Evolutionary conservation across 2,797 vertebrate species (phyloP), one percentile per base, ranked within the genome.

Genomic region (Malacoraja senta): DNA sequence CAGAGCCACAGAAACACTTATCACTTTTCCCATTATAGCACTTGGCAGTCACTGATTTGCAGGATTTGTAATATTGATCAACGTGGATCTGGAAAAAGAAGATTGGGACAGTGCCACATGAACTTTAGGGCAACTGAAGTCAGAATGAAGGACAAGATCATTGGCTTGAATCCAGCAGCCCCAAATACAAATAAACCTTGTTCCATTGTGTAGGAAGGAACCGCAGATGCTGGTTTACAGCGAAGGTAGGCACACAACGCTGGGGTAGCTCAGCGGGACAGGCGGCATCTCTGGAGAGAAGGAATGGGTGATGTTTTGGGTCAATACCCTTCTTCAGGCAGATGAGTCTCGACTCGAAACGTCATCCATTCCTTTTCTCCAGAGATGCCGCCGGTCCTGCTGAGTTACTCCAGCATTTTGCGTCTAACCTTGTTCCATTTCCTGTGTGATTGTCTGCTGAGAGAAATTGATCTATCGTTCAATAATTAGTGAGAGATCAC

Each of bases 21-120:
- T 9, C n/a, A 8, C 65, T 32, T 35, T 65, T 32, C 35, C n/a
- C 63, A 9, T 9, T 35, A 63, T 88, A 68, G 63, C 84, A 88
- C 61, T 88, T 88, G 2, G 84, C 32, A 35, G 63, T 88, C 21
- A 68, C 32, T 35, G 84, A 68, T 10, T 68, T 68, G 29, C 84
- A 88, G 61, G 84, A 88, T 32, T 68, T 68, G n/a, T 68, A 88
- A 88, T 88, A 88, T 21, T 68, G 84, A 21, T 88, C 84, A 21
- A 88, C 84, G 17, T 24, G 65, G 17, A 88, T 68, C 84, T 88
- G 29, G n/a, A 68, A 68, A 65, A 6, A 29, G 12, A 78, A 78
- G 10, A 68, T 6, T 15, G 53, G n/a, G 29, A 19, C 15, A 68
- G 65, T 32, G 19, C 61, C 84, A 88, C 7, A 88, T 65, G 63